Conservation (phyloP, 2,113 vertebrate genomes). For the Cyanistes caeruleus region DNA sequence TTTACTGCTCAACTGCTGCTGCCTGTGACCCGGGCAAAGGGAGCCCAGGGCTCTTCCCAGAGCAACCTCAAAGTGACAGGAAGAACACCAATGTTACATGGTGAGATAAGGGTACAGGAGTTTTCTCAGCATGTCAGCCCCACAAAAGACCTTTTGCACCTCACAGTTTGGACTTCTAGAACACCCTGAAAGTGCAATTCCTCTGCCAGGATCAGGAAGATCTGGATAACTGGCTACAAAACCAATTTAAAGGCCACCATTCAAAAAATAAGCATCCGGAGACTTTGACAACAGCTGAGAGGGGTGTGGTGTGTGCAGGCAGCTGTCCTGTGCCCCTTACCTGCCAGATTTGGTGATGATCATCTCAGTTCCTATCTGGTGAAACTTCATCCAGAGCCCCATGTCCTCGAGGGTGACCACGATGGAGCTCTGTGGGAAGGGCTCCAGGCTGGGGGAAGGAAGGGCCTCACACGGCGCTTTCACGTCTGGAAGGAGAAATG, state of each 20-base stretch:
- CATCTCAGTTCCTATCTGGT: conserved; percentile 90
- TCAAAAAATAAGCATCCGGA: not conserved
- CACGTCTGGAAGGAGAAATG: conserved; percentile 64
- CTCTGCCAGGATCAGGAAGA: not conserved
- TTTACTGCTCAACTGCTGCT: not conserved
- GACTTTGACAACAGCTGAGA: not conserved
- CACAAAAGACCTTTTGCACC: not conserved
- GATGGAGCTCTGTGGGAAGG: conserved; percentile 81
- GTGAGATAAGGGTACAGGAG: not conserved
- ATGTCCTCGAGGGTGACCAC: conserved; percentile 83
- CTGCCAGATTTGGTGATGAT: conserved; percentile 92
- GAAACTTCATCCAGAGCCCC: conserved; percentile 87
- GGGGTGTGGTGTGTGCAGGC: not conserved
- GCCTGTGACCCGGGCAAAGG: not conserved
- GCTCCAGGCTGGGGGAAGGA: conserved; percentile 57
- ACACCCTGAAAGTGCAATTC: not conserved
- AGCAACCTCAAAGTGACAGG: not conserved
- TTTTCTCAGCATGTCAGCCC: not conserved
- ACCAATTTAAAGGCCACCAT: not conserved
- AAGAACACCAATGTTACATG: not conserved
- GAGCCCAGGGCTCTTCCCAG: not conserved
- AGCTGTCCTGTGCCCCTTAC: conserved; percentile 62
- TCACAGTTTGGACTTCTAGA: not conserved
- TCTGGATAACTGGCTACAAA: not conserved
- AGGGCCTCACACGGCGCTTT: conserved; percentile 77